These are phyloP conservation scores for Heliconius himera DNA, from an alignment of 1,140 invertebrate species.

Conservation along the genomic window DNA sequence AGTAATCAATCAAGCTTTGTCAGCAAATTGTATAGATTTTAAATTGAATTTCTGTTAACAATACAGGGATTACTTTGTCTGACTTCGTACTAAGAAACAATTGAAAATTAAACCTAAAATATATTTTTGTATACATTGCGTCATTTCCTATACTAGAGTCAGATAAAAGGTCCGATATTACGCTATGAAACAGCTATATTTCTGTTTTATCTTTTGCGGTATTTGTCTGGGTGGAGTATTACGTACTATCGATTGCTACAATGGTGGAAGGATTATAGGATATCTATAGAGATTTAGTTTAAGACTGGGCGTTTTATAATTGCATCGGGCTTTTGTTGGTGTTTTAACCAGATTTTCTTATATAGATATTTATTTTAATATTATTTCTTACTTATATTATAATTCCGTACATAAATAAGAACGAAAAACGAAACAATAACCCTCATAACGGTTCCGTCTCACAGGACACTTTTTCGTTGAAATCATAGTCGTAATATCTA, in stretches of 20 bases:
- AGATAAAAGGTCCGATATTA: not conserved
- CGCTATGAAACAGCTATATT: not conserved
- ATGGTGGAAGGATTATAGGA: constrained; percentile 61
- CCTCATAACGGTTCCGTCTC: too few species aligned
- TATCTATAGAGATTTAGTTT: constrained; percentile 60
- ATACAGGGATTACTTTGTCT: constrained; percentile 74
- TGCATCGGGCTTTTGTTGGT: not conserved
- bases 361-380: not conserved
- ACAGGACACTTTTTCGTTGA: too few species aligned
- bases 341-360: not conserved
- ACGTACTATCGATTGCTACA: constrained; percentile 49
- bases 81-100: constrained; percentile 40
- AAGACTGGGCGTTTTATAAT: constrained; percentile 13
- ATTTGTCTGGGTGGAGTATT: constrained; percentile 1
- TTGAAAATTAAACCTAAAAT: not conserved
- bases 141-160: not conserved
- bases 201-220: not conserved
- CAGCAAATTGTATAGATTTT: constrained; percentile 68
- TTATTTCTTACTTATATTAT: not conserved
- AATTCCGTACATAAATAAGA: too few species aligned
- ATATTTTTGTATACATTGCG: not conserved
- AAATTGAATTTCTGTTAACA: constrained; percentile 77
- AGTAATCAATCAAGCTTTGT: constrained; percentile 76
- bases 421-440: too few species aligned
- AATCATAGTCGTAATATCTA: too few species aligned